These are phyloP conservation scores for Calliphora vicina DNA, from an alignment of 1,140 invertebrate species.

Conservation along the genomic window DNA sequence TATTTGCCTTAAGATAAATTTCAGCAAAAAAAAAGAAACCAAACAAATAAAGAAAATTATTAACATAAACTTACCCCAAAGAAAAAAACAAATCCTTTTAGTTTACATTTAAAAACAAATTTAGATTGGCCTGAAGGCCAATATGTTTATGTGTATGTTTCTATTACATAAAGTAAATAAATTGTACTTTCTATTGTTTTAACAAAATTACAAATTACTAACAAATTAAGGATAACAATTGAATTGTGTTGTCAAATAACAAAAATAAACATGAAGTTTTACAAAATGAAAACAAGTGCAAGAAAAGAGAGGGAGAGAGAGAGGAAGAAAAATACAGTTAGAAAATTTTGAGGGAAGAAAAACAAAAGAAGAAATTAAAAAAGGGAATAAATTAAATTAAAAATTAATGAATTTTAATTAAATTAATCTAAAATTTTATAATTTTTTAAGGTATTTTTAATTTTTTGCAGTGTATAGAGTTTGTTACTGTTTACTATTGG, in stretches of 20 bases:
- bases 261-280: background rate
- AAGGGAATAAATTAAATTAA: no score
- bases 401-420: no score
- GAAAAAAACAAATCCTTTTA: background rate
- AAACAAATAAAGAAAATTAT: background rate
- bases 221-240: constrained; percentile 17
- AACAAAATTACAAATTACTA: constrained; percentile 7
- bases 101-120: background rate
- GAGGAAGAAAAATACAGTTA: background rate
- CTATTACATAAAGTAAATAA: no score
- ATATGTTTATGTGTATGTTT: background rate
- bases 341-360: background rate
- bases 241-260: constrained; percentile 6
- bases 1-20: background rate
- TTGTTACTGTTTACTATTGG: no score
- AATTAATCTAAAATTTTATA: no score
- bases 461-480: background rate
- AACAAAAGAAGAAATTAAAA: no score
- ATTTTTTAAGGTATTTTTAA: no score
- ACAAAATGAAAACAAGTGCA: background rate
- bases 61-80: background rate
- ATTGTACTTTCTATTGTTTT: background rate
- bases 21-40: no score
- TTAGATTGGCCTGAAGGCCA: background rate
- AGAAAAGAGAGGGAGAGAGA: background rate